Base-by-base conservation (phyloP, 1,140 invertebrate species). In the Macrosteles quadrilineatus region DNA sequence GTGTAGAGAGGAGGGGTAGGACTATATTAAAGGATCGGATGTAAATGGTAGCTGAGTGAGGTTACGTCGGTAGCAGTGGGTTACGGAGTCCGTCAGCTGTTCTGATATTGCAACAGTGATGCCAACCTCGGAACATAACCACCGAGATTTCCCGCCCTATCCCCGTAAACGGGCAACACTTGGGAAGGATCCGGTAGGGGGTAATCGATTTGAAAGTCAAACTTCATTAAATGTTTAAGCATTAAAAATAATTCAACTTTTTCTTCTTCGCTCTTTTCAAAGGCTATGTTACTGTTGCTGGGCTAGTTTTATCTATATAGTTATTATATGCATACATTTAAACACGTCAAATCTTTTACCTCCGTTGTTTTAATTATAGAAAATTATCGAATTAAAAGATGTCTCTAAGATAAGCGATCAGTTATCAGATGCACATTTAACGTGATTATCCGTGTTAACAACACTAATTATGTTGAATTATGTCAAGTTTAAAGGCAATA, bases 61-160 rank as follows among this genome's bases (percentile, higher is more conserved):
- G 32, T 36, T 36, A 36, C 32, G 32, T 36, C 14, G 23, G 55
- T 29, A 59, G 55, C 27, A 59, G 55, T 59, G 23, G 55, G 55
- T 59, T 59, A 59, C 14, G 55, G 55, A 59, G 55, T 59, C 55
- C 55, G 55, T 59, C 55, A 59, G 55, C 55, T 59, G 55, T 25
- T 50, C 23, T 11, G 55, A 59, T 59, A 59, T 59, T 59, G 55
- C 55, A 59, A n/a, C 55, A 59, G 55, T 59, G 21, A 6, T 59
- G 25, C 55, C 55, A 59, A 9, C 55, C 55, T 6, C 25, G 55
- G 55, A 23, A 25, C 27, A 21, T 14, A 4, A 12, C 55, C 14
- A 14, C 21, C 4, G 23, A 50, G 27, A 59, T 59, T 21, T 59
- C 55, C 55, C 55, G 21, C 25, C 27, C 4, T 6, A 50, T 23